A percentile compares a stretch with the other conserved stretches of the same genome.
Evolutionary conservation across 2,888 invertebrate species (phyloP).

Genomic region (Eurois occulta): DNA sequence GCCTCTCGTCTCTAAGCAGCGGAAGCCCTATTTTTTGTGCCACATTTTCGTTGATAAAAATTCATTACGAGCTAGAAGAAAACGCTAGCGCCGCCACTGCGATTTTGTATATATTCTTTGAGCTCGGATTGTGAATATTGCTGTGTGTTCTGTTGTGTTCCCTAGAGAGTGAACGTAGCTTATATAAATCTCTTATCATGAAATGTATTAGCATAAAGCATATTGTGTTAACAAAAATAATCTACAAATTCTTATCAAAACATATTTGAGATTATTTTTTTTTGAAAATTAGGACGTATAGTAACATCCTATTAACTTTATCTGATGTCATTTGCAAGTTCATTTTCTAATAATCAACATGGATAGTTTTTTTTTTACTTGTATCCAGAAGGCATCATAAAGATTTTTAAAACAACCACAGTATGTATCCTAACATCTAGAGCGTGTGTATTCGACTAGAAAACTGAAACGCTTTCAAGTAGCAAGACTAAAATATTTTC

Average conservation of each 20-base stretch:
- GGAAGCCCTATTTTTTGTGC: conserved; percentile 38
- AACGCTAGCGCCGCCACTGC: conserved; percentile 28
- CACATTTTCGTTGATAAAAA: conserved; percentile 53
- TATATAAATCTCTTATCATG: conserved; percentile 1
- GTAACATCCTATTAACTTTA: too few species aligned
- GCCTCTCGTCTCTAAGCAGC: conserved; percentile 31
- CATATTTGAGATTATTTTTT: neutral
- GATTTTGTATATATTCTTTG: conserved; percentile 49
- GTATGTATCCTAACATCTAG: neutral
- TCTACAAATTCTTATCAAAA: neutral
- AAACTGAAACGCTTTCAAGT: conserved; percentile 5
- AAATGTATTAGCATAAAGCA: too few species aligned
- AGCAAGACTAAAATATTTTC: neutral
- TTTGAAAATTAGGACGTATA: too few species aligned
- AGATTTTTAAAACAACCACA: neutral
- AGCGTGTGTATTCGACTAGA: neutral
- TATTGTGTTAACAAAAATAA: neutral
- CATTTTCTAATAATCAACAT: neutral
- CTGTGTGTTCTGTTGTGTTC: conserved; percentile 10
- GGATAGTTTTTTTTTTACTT: neutral
- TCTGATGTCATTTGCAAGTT: neutral
- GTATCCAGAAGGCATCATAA: neutral
- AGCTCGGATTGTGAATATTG: conserved; percentile 32
- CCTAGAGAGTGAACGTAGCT: neutral
- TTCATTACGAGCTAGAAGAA: conserved; percentile 50